Evolutionary conservation across 2,888 invertebrate genomes (phyloP).

Genomic region (Heliconius ismenius): DNA sequence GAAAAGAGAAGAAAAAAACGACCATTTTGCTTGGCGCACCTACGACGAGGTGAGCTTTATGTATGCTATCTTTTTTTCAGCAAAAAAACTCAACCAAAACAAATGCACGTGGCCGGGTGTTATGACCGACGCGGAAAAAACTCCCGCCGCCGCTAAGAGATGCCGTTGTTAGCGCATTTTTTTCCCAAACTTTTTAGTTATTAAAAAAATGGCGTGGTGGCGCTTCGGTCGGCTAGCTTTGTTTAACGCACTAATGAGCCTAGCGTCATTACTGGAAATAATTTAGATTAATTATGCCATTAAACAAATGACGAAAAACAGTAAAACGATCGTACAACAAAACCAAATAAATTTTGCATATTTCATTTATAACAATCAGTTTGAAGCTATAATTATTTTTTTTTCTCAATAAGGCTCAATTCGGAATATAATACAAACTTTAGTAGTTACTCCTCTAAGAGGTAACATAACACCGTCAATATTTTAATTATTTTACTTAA

Average conservation of each 20-base stretch:
- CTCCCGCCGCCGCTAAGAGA: constrained; percentile 74
- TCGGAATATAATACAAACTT: not conserved
- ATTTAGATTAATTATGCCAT: constrained; percentile 46
- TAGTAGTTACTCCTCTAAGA: not conserved
- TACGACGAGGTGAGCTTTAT: constrained; percentile 77
- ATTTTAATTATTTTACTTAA: not conserved
- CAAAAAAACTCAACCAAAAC: constrained; percentile 79
- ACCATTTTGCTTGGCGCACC: constrained; percentile 81
- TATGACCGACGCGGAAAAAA: constrained; percentile 78
- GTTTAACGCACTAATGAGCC: constrained; percentile 41
- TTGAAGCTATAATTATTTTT: constrained; percentile 9
- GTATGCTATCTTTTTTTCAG: constrained; percentile 78
- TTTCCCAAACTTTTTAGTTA: constrained; percentile 69
- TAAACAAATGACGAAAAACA: constrained; percentile 45
- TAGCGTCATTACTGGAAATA: constrained; percentile 43
- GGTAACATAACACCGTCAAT: not conserved
- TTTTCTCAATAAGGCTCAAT: not conserved
- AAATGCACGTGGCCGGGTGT: constrained; percentile 81
- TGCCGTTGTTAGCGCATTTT: constrained; percentile 73
- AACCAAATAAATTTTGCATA: constrained; percentile 41
- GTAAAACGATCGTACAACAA: constrained; percentile 36
- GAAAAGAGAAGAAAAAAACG: constrained; percentile 83
- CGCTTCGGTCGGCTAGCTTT: constrained; percentile 57
- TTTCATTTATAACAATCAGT: constrained; percentile 34
- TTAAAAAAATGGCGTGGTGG: constrained; percentile 70